A percentile compares a stretch with the other conserved stretches of the same genome.
Evolutionary conservation across 2,888 invertebrate genomes (phyloP).

Genomic region (Torymus auratus): DNA sequence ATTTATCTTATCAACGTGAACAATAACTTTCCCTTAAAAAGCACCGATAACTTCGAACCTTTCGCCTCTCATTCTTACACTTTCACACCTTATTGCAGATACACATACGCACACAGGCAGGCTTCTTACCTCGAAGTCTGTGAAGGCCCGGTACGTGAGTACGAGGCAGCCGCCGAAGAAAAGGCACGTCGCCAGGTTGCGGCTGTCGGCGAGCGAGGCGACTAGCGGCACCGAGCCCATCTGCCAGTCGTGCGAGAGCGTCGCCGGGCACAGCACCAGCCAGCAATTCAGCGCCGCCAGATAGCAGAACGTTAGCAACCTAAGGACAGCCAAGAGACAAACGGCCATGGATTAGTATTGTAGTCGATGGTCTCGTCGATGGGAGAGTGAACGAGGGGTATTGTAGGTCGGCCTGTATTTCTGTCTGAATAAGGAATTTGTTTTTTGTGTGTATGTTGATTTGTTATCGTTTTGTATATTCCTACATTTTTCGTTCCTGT

Average conservation of each 20-base stretch:
- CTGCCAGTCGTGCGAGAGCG: constrained; percentile 93
- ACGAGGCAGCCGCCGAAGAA: constrained; percentile 82
- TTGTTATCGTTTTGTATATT: too few relatives aligned
- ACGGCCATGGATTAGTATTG: not conserved
- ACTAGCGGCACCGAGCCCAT: constrained; percentile 91
- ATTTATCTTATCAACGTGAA: too few relatives aligned
- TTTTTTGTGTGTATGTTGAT: too few relatives aligned
- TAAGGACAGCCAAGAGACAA: constrained; percentile 75
- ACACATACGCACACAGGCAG: not conserved
- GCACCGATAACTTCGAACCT: too few relatives aligned
- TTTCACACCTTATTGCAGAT: not conserved
- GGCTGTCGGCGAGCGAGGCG: constrained; percentile 83
- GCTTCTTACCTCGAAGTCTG: constrained; percentile 83
- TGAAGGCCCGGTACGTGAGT: constrained; percentile 81
- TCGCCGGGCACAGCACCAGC: constrained; percentile 87
- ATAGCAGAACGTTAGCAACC: constrained; percentile 89
- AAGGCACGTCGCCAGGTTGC: constrained; percentile 85
- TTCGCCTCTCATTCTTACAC: too few relatives aligned
- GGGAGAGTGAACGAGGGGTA: too few relatives aligned
- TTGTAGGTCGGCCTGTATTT: too few relatives aligned
- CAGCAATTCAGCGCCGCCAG: constrained; percentile 90
- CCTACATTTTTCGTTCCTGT: too few relatives aligned
- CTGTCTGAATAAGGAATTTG: too few relatives aligned
- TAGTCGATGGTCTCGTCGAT: too few relatives aligned
- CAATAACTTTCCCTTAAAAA: too few relatives aligned